phyloP scores from a whole-genome alignment of 2,113 vertebrate genomes.

The Neogobius melanostomus region DNA sequence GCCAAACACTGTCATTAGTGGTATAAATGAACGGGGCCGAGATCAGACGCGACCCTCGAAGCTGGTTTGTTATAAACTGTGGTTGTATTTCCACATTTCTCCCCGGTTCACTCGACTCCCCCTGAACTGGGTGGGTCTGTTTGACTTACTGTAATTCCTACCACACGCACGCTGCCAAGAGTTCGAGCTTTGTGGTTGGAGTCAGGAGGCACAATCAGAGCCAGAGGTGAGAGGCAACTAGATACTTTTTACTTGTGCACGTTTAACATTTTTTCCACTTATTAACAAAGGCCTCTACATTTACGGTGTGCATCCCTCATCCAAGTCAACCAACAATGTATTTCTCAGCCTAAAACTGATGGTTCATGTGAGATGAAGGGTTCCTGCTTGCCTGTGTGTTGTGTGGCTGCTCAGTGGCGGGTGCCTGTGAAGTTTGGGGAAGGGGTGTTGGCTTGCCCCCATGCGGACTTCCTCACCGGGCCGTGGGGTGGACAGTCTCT shows the following conservation, averaged over 20 bases:
- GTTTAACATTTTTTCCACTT: no score
- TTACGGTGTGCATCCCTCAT: no score
- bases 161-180: constrained; percentile 30
- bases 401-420: constrained; percentile 47
- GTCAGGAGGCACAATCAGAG: constrained; percentile 44
- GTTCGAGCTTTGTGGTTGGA: constrained; percentile 47
- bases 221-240: constrained; percentile 2
- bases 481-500: constrained; percentile 63
- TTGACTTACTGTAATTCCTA: constrained; percentile 47
- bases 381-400: constrained; percentile 17
- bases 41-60: constrained; percentile 30
- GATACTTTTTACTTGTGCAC: not conserved
- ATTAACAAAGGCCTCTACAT: no score
- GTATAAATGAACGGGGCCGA: constrained; percentile 32
- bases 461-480: constrained; percentile 71
- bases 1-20: constrained; percentile 33
- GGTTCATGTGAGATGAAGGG: not conserved
- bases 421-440: constrained; percentile 75
- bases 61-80: constrained; percentile 22
- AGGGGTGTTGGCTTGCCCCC: constrained; percentile 72
- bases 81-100: constrained; percentile 35
- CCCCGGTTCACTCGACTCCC: constrained; percentile 2
- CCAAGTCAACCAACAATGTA: no score
- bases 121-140: constrained; percentile 23
- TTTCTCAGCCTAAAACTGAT: not conserved